A percentile compares a stretch with the other conserved stretches of the same genome.
These are phyloP conservation scores for Drosophila prostipennis DNA, from an alignment of 2,888 invertebrate genomes.

Conservation along the genomic window DNA sequence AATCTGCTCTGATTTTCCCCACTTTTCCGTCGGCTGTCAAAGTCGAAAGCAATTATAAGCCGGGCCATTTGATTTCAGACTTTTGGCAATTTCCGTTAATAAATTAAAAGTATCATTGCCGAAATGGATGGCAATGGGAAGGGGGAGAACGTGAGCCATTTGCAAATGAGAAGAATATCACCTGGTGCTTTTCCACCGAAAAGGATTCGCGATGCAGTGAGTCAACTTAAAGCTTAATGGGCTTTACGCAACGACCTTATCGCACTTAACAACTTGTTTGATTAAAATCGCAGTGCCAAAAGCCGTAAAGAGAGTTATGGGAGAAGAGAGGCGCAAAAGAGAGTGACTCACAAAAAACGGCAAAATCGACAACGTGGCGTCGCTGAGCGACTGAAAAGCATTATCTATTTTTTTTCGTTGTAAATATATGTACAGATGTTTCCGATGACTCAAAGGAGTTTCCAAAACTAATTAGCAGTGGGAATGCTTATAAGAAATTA, in stretches of 20 bases:
- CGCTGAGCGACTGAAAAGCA: slow-evolving; percentile 5
- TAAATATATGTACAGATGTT: not conserved
- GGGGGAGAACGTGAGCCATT: slow-evolving; percentile 44
- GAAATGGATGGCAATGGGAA: slow-evolving; percentile 5
- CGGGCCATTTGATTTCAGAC: slow-evolving; percentile 28
- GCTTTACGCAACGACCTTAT: slow-evolving; percentile 52
- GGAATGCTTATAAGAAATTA: not conserved
- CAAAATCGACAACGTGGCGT: slow-evolving; percentile 54
- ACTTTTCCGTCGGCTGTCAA: slow-evolving; percentile 27
- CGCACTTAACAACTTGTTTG: slow-evolving; percentile 71
- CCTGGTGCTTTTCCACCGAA: slow-evolving; percentile 3
- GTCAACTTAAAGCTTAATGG: slow-evolving; percentile 7
- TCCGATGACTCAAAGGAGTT: slow-evolving; percentile 5
- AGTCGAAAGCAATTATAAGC: slow-evolving; percentile 51
- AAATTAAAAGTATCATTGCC: slow-evolving; percentile 38
- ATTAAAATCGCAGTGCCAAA: slow-evolving; percentile 45
- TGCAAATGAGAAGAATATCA: slow-evolving; percentile 44
- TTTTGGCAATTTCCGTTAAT: slow-evolving; percentile 55
- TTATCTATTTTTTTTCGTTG: not conserved
- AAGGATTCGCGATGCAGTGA: slow-evolving; percentile 13
- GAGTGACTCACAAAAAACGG: slow-evolving; percentile 20
- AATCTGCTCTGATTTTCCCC: not conserved
- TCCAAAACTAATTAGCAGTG: not conserved
- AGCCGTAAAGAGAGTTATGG: slow-evolving; percentile 9
- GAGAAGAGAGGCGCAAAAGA: slow-evolving; percentile 20